Percentiles rank a stretch among this genome's conserved stretches.
phyloP scores from a whole-genome alignment of 2,797 vertebrate genomes.

The Eulemur mongoz region DNA sequence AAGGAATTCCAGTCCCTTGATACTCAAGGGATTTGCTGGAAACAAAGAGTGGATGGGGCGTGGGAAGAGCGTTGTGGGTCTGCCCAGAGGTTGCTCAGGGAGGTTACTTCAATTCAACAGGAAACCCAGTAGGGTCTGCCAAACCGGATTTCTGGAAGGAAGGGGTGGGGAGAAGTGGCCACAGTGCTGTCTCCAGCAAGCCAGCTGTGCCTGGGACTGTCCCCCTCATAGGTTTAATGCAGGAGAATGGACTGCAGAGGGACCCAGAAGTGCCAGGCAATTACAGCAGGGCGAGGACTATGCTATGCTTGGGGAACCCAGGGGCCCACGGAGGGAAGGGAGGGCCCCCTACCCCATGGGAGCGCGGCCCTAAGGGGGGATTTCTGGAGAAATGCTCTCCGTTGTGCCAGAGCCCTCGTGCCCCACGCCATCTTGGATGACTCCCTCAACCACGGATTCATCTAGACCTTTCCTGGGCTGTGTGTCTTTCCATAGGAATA shows the following conservation, averaged over 20 bases:
- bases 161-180: slow-evolving; percentile 41
- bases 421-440: not conserved
- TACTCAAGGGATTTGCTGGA: slow-evolving; percentile 19
- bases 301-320: not conserved
- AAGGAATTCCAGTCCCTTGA: not conserved
- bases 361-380: not conserved
- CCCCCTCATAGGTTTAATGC: not conserved
- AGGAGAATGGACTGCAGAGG: not conserved
- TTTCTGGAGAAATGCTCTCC: not conserved
- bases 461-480: not conserved
- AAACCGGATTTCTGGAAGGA: slow-evolving; percentile 61
- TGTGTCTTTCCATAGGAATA: not conserved
- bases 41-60: not conserved
- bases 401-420: not conserved
- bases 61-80: not conserved
- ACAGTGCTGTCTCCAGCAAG: not conserved
- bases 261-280: not conserved
- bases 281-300: not conserved
- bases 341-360: not conserved
- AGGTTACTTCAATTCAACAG: slow-evolving; percentile 21
- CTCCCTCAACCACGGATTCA: not conserved
- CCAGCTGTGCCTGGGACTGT: not conserved
- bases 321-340: not conserved
- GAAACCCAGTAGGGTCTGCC: slow-evolving; percentile 25
- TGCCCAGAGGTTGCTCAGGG: not conserved